Evolutionary conservation across 2,113 vertebrate species (phyloP), one percentile per base, ranked within the genome.

Genomic region (Macrotis lagotis): DNA sequence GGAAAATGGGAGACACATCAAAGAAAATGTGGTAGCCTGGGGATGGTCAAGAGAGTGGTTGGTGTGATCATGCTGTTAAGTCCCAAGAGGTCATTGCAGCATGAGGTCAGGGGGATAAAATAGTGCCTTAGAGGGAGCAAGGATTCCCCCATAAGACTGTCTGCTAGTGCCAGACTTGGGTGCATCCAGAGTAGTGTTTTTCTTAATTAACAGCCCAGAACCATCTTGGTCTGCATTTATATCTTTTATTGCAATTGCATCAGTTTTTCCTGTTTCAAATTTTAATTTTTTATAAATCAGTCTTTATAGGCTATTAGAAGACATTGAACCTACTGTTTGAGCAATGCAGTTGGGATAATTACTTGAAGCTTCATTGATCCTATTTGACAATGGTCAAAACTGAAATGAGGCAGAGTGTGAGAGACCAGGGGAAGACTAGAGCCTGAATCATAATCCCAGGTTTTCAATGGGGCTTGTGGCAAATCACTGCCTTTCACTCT

Each of bases 321-420:
- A 16, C 94, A 95, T 92, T 0, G 31, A 94, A 95, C 53, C 59
- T 93, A 74, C 90, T 92, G 37, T 96, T 90, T 90, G 66, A 49
- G 48, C 92, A 51, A 92, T 95, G 28, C 89, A 95, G 94, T 89
- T 95, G 94, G 95, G 94, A 90, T 96, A 95, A 94, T 95, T 91
- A 83, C 47, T 95, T 94, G 92, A 92, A 93, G 91, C 92, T 93
- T 96, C 94, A 95, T 97, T 97, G 96, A 96, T 96, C 96, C 92
- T 90, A 48, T 92, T 90, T 92, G 94, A 93, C 93, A 96, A 93
- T 0, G 0, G 92, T 94, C 0, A 12, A 94, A 97, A 96, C 28
- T 94, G 48, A 97, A 95, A 94, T 92, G 91, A n/a, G 59, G 47
- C 50, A 12, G 28, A 24, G 24, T 31, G n/a, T 90, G n/a, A 37